Evolutionary conservation across 2,113 vertebrate species (phyloP), one percentile per base, ranked within the genome.

Genomic region (Parus major): DNA sequence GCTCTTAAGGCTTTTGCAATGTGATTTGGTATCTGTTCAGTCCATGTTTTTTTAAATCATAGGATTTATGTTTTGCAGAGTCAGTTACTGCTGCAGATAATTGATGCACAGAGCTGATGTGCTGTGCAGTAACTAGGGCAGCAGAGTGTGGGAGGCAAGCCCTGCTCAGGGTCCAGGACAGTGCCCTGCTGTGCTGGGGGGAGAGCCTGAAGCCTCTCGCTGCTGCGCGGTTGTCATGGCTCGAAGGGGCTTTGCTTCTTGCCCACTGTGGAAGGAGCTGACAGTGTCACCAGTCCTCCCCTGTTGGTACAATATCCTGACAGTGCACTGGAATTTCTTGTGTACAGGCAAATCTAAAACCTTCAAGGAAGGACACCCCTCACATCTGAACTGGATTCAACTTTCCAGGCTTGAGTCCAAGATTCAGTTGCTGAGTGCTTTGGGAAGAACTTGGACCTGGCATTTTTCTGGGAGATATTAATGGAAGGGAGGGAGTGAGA

Each of bases 331-430:
- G 39, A 66, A 80, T 73, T 73, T 10, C 47, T 59, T 27, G n/a
- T 20, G 22, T 31, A 33, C 42, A 23, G 70, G 46, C 23, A 66
- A 73, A 66, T 75, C 17, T 70, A 21, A 88, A 70, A 59, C 55
- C 64, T 63, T 47, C 1, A 2, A 39, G 47, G 31, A 86, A 50
- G 75, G 59, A 82, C 35, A 85, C 47, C 59, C 55, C 33, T 76
- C 47, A 11, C 56, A 61, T 44, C 33, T 68, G 63, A 76, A 36
- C 47, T 4, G 8, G 31, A 59, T 73, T 95, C 35, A 70, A 60
- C 90, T 85, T 94, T 71, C 75, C 71, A 83, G 92, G 96, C 93
- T 35, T 78, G 42, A 59, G 94, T 96, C 93, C 90, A 88, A 44
- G 85, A 59, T 70, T 81, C 31, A 36, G 8, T 86, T 47, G 47